Evolutionary conservation across 2,888 invertebrate genomes (phyloP).

Genomic region (Tridacna gigas): DNA sequence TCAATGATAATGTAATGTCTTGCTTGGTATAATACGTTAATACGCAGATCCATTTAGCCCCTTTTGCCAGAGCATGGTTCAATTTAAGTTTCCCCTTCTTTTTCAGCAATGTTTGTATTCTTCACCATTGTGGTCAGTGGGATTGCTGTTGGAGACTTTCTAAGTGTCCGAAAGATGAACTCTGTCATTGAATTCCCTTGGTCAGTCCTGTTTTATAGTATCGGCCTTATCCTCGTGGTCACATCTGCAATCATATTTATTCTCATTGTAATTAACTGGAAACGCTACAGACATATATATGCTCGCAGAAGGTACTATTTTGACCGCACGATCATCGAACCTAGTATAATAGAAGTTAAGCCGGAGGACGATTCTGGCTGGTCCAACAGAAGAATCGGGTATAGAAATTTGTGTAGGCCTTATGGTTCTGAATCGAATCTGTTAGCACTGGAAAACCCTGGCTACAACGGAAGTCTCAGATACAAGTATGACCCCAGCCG

Average conservation of each 20-base stretch:
- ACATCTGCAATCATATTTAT: slow-evolving; percentile 42
- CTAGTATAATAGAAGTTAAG: not conserved
- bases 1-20: no score
- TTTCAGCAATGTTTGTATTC: slow-evolving; percentile 50
- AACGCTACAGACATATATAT: slow-evolving; percentile 41
- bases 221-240: slow-evolving; percentile 41
- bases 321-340: not conserved
- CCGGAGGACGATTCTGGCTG: not conserved
- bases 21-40: no score
- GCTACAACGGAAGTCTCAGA: slow-evolving; percentile 6
- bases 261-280: slow-evolving; percentile 40
- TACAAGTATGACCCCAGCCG: slow-evolving; percentile 9
- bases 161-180: slow-evolving; percentile 33
- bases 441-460: not conserved
- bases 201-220: slow-evolving; percentile 45
- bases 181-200: slow-evolving; percentile 59
- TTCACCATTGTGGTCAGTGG: slow-evolving; percentile 42
- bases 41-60: no score
- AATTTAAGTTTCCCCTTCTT: not conserved
- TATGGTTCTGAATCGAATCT: not conserved
- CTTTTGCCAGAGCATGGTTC: no score
- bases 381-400: not conserved
- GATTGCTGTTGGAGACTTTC: slow-evolving; percentile 42
- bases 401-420: not conserved
- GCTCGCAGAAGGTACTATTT: slow-evolving; percentile 36